These are phyloP conservation scores for Coregonus sp. DNA, from an alignment of 2,797 vertebrate genomes.

Conservation along the genomic window DNA sequence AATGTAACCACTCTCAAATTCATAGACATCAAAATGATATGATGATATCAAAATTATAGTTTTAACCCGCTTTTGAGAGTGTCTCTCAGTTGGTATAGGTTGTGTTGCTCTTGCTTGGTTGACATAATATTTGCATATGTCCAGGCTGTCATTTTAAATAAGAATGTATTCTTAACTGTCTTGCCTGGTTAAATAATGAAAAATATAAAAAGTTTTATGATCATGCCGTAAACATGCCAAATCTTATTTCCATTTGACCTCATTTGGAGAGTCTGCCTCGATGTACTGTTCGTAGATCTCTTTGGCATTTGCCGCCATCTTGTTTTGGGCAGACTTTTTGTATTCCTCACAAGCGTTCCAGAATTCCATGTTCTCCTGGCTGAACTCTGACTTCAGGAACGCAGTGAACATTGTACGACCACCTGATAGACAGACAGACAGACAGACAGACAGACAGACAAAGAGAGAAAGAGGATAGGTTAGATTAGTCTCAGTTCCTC, in stretches of 20 bases:
- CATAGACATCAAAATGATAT: too few relatives aligned
- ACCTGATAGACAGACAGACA: constrained; percentile 58
- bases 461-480: not conserved
- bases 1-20: too few relatives aligned
- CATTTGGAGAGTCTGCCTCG: constrained; percentile 81
- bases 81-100: too few relatives aligned
- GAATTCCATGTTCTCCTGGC: constrained; percentile 91
- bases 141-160: too few relatives aligned
- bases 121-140: too few relatives aligned
- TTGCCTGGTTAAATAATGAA: too few relatives aligned
- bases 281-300: constrained; percentile 86
- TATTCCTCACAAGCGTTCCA: constrained; percentile 91
- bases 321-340: constrained; percentile 74
- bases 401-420: constrained; percentile 81
- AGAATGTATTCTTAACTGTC: too few relatives aligned
- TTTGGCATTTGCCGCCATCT: constrained; percentile 77
- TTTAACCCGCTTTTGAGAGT: too few relatives aligned
- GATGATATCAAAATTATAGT: too few relatives aligned
- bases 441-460: not conserved
- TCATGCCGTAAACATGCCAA: not conserved
- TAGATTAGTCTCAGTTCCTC: not conserved
- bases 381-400: constrained; percentile 89
- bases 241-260: constrained; percentile 68
- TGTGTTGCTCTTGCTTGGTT: too few relatives aligned
- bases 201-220: too few relatives aligned